Evolutionary conservation across 2,797 vertebrate species (phyloP).

Genomic region (Centroberyx gerrardi): DNA sequence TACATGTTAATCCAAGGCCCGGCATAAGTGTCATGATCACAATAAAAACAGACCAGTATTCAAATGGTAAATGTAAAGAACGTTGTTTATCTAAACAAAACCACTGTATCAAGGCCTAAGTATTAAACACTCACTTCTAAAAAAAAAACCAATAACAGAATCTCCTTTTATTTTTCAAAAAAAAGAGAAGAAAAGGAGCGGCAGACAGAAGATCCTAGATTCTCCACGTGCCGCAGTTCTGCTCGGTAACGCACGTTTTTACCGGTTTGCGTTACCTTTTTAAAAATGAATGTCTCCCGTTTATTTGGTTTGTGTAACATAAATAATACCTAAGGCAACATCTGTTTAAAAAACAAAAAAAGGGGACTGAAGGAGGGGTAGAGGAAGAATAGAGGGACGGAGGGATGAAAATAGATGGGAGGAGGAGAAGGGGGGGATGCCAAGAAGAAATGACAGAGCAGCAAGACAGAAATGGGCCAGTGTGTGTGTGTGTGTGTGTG

Average conservation of each 20-base stretch:
- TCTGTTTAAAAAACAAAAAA: constrained; percentile 67
- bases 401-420: constrained; percentile 37
- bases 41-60: constrained; percentile 80
- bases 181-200: constrained; percentile 41
- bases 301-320: constrained; percentile 88
- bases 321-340: constrained; percentile 89
- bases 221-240: constrained; percentile 57
- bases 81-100: constrained; percentile 77
- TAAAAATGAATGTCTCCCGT: constrained; percentile 77
- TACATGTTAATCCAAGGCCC: constrained; percentile 67
- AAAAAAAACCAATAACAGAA: constrained; percentile 62
- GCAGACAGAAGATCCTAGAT: constrained; percentile 46
- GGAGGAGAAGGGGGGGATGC: constrained; percentile 11
- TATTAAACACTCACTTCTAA: constrained; percentile 81
- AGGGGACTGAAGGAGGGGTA: constrained; percentile 23
- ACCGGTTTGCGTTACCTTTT: constrained; percentile 54
- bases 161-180: constrained; percentile 54
- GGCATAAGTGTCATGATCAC: constrained; percentile 74
- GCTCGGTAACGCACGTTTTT: constrained; percentile 56
- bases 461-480: constrained; percentile 44
- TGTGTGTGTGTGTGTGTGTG: constrained; percentile 6
- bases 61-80: constrained; percentile 75
- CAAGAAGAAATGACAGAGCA: constrained; percentile 56
- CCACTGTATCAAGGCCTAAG: constrained; percentile 79
- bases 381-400: constrained; percentile 29